Evolutionary conservation across 1,140 invertebrate species (phyloP).

Genomic region (Brachionus manjavacas): DNA sequence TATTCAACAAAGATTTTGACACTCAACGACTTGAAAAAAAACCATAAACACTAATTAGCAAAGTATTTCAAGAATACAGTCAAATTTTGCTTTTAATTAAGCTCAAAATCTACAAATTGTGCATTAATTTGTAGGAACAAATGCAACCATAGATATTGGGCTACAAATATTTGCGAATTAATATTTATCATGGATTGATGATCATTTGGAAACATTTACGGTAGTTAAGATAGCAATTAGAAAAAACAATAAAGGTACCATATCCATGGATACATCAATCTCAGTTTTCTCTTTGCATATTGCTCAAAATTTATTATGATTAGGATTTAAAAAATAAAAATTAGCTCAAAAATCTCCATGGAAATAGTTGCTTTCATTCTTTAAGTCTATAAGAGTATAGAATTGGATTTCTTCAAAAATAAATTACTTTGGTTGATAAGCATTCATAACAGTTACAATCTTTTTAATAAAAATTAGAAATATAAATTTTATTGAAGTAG

Average conservation of each 20-base stretch:
- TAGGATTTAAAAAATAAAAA: neutral
- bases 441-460: constrained; percentile 41
- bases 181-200: neutral
- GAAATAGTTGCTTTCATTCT: constrained; percentile 19
- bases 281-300: neutral
- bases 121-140: neutral
- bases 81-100: neutral
- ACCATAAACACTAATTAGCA: too few relatives aligned
- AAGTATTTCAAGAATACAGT: neutral
- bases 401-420: constrained; percentile 7
- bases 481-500: neutral
- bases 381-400: constrained; percentile 5
- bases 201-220: neutral
- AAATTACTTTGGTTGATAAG: constrained; percentile 39
- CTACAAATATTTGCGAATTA: neutral
- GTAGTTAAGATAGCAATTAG: constrained; percentile 33
- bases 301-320: neutral
- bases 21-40: too few relatives aligned
- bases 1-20: too few relatives aligned
- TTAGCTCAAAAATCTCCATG: constrained; percentile 7
- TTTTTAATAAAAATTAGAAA: constrained; percentile 24
- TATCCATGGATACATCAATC: neutral
- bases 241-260: neutral
- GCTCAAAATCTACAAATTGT: neutral
- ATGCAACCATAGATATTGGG: neutral